These are phyloP conservation scores for Uloborus plumipes DNA, from an alignment of 2,888 invertebrate species.

Conservation along the genomic window DNA sequence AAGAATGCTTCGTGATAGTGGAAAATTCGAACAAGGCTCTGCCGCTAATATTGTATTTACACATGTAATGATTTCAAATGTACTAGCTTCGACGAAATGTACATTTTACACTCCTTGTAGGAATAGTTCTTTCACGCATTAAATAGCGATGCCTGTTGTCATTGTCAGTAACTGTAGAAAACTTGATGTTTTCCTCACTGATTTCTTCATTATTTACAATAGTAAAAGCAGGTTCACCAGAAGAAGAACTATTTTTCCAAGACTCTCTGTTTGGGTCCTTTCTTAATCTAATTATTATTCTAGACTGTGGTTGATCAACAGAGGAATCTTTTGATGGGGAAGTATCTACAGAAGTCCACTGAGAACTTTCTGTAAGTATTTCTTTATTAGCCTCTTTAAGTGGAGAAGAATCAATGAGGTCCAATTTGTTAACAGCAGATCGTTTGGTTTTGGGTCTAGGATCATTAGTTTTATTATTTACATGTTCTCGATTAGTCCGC, in stretches of 20 bases:
- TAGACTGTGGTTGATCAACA: conserved; percentile 32
- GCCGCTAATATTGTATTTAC: no score
- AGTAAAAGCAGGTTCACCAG: conserved; percentile 41
- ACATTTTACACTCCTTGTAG: conserved; percentile 35
- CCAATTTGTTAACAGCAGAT: conserved; percentile 19
- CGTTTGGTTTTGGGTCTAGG: conserved; percentile 15
- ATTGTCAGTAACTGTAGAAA: conserved; percentile 39
- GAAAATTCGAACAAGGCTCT: no score
- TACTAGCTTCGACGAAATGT: conserved; percentile 42
- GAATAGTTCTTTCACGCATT: conserved; percentile 43
- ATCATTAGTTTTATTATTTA: background rate
- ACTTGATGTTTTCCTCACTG: conserved; percentile 28
- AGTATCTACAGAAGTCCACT: conserved; percentile 33
- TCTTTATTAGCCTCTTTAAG: conserved; percentile 45
- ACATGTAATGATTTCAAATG: background rate
- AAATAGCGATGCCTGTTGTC: conserved; percentile 41
- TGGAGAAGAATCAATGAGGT: conserved; percentile 19
- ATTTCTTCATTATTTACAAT: conserved; percentile 49
- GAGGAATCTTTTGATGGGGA: conserved; percentile 17
- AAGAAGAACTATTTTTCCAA: conserved; percentile 54
- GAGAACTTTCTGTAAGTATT: conserved; percentile 5
- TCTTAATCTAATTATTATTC: conserved; percentile 57
- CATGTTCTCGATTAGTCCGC: conserved; percentile 31
- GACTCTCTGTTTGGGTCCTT: conserved; percentile 61
- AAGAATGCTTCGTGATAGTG: no score